Percentiles rank a stretch among this genome's conserved stretches.
These are phyloP conservation scores for Hafferia zeledoni DNA, from an alignment of 2,797 vertebrate genomes.

Conservation along the genomic window DNA sequence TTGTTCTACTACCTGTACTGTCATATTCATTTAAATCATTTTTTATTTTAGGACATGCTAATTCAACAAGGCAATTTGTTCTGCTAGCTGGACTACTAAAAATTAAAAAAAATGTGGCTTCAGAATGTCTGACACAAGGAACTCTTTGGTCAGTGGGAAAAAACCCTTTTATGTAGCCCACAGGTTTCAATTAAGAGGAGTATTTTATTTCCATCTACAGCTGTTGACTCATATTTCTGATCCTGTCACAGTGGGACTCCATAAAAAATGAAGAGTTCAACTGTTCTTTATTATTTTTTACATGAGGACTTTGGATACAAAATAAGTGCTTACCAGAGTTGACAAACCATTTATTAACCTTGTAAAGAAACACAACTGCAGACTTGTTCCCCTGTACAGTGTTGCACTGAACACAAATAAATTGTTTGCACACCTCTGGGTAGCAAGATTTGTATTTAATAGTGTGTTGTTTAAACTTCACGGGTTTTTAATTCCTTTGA, in stretches of 20 bases:
- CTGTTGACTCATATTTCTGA: not conserved
- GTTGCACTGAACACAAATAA: slow-evolving; percentile 53
- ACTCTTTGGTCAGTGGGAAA: not conserved
- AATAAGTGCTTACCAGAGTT: slow-evolving; percentile 30
- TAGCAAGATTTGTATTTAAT: slow-evolving; percentile 22
- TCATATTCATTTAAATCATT: not conserved
- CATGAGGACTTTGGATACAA: not conserved
- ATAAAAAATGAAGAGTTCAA: not conserved
- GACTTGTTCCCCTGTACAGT: not conserved
- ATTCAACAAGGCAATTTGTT: slow-evolving; percentile 22
- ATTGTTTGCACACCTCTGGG: slow-evolving; percentile 41
- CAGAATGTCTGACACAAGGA: slow-evolving; percentile 18
- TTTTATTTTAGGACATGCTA: slow-evolving; percentile 20
- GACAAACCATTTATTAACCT: not conserved
- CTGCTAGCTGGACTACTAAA: slow-evolving; percentile 7
- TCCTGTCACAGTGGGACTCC: not conserved
- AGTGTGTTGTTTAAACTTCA: not conserved
- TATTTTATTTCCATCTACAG: not conserved
- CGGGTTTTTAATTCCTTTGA: not conserved
- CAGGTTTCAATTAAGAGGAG: not conserved
- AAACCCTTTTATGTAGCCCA: not conserved
- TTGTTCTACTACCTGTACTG: not conserved
- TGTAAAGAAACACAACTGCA: not conserved
- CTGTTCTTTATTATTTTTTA: not conserved
- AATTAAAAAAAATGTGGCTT: not conserved